Evolutionary conservation across 2,797 vertebrate genomes (phyloP).

Genomic region (Mormyrops boulengeri): DNA sequence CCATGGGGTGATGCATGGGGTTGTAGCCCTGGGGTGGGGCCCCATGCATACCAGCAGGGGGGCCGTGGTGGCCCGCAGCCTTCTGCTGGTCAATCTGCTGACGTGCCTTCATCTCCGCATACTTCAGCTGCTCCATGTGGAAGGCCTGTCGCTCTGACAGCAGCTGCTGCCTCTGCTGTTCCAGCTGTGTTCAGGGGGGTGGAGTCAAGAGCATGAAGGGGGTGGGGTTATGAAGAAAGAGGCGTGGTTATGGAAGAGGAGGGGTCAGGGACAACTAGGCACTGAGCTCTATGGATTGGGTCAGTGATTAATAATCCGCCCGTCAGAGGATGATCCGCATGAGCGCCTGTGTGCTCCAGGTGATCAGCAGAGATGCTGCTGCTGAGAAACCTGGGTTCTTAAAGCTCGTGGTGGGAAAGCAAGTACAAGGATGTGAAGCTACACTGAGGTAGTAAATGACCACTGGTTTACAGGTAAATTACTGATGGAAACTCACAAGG

Average conservation of each 20-base stretch:
- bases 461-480: background rate
- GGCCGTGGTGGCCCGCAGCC: constrained; percentile 52
- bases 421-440: background rate
- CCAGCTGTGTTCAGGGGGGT: constrained; percentile 59
- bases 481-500: background rate
- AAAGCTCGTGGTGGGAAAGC: background rate
- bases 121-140: constrained; percentile 93
- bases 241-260: background rate
- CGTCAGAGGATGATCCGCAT: background rate
- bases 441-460: background rate
- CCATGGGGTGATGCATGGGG: constrained; percentile 69
- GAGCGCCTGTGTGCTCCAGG: background rate
- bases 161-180: constrained; percentile 94
- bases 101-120: constrained; percentile 75
- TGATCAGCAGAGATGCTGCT: background rate
- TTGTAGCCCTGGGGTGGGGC: constrained; percentile 52
- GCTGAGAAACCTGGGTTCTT: background rate
- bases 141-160: constrained; percentile 90
- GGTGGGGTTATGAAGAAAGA: background rate
- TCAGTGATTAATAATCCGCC: background rate
- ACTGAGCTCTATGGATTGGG: background rate
- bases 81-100: constrained; percentile 68
- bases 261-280: background rate
- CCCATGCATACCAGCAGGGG: constrained; percentile 58
- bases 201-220: background rate